These are phyloP conservation scores for Tinamus major DNA, from an alignment of 2,797 vertebrate species.

Conservation along the genomic window DNA sequence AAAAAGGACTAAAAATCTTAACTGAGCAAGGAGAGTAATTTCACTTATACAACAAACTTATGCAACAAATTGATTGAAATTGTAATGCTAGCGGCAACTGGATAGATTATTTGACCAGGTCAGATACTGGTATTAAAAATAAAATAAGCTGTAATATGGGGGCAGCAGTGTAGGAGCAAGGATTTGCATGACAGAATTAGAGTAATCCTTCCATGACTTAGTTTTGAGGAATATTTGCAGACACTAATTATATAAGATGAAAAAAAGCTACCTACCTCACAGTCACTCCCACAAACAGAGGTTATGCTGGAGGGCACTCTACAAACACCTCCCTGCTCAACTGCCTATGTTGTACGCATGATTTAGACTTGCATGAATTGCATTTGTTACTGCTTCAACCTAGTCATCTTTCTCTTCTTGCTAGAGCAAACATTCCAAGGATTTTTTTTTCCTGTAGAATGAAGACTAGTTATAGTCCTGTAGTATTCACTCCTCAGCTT, in stretches of 20 bases:
- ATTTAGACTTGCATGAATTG: neutral
- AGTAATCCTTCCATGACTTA: constrained; percentile 50
- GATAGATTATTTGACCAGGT: neutral
- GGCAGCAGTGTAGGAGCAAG: no score
- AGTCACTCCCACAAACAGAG: neutral
- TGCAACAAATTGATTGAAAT: neutral
- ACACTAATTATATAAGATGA: constrained; percentile 47
- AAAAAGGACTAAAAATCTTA: neutral
- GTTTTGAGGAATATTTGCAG: constrained; percentile 59
- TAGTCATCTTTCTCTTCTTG: neutral
- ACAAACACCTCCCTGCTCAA: neutral
- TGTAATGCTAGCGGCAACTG: neutral
- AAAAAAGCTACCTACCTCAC: constrained; percentile 35
- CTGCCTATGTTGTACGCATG: neutral
- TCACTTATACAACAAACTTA: neutral
- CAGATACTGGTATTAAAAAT: neutral
- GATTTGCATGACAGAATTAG: constrained; percentile 42
- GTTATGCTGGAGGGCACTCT: neutral
- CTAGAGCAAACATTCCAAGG: neutral
- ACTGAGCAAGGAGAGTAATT: neutral
- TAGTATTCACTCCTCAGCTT: neutral
- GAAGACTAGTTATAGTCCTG: neutral
- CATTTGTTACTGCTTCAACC: neutral
- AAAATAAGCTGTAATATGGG: neutral
- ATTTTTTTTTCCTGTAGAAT: neutral